Conservation (phyloP, 2,888 invertebrate species). For the Microplitis deprimator region DNA sequence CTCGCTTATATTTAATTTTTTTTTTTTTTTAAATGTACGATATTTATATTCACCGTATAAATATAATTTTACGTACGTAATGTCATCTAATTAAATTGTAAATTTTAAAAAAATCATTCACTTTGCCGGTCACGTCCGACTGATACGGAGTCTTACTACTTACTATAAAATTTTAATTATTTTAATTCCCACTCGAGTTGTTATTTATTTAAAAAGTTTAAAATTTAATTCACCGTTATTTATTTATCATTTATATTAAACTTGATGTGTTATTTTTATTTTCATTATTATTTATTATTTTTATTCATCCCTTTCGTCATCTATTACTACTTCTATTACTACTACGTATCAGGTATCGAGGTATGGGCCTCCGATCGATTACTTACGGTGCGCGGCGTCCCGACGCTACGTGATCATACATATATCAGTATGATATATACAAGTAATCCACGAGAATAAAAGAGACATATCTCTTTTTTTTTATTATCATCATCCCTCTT, state of each 20-base stretch:
- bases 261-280: not conserved
- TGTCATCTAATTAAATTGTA: not conserved
- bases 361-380: slow-evolving; percentile 47
- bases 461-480: slow-evolving; percentile 17
- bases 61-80: not conserved
- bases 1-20: not conserved
- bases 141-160: not conserved
- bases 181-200: slow-evolving; percentile 5
- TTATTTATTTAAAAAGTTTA: slow-evolving; percentile 20
- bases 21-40: slow-evolving; percentile 2
- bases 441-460: slow-evolving; percentile 41
- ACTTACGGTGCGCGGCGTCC: slow-evolving; percentile 41
- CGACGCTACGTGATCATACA: slow-evolving; percentile 41
- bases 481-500: slow-evolving; percentile 1
- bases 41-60: not conserved
- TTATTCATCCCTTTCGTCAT: not conserved
- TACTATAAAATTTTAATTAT: slow-evolving; percentile 1
- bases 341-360: slow-evolving; percentile 45
- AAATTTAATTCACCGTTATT: not conserved
- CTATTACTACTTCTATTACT: slow-evolving; percentile 7
- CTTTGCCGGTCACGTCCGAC: not conserved
- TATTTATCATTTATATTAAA: slow-evolving; percentile 13
- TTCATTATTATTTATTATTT: slow-evolving; percentile 8
- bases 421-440: slow-evolving; percentile 40
- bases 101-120: slow-evolving; percentile 13